These are phyloP conservation scores for Lontra canadensis DNA, from an alignment of 2,113 vertebrate species.

Conservation along the genomic window DNA sequence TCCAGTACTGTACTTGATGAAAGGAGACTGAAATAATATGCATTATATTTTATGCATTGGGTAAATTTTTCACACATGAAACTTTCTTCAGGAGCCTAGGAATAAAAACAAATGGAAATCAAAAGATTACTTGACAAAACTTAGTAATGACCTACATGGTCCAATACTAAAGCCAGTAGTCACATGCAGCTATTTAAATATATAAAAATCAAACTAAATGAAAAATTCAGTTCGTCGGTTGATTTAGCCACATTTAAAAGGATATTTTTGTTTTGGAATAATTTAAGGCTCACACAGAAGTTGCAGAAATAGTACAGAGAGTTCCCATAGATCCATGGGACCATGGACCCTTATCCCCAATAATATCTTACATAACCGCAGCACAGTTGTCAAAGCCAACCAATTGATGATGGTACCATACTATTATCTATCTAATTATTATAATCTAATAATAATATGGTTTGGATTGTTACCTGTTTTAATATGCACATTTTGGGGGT, in stretches of 20 bases:
- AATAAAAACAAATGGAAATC: not conserved
- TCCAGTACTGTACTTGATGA: not conserved
- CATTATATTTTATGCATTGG: not conserved
- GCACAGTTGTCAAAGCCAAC: not conserved
- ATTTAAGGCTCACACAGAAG: not conserved
- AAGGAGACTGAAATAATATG: not conserved
- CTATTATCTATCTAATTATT: not conserved
- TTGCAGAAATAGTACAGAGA: not conserved
- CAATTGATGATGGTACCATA: not conserved
- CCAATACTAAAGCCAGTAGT: not conserved
- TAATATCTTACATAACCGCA: not conserved
- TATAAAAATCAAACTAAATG: not conserved
- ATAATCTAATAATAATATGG: not conserved
- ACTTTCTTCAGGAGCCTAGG: not conserved
- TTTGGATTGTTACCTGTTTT: not conserved
- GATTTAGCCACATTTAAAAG: not conserved
- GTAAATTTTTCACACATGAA: not conserved
- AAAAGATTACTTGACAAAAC: not conserved
- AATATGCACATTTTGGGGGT: not conserved
- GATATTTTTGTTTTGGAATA: not conserved
- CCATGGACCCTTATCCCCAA: not conserved
- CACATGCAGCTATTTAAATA: not conserved
- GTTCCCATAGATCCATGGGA: not conserved
- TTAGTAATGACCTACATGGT: not conserved
- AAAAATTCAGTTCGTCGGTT: not conserved